Base-by-base conservation (phyloP, 2,113 vertebrate species). In the Litocranius walleri region DNA sequence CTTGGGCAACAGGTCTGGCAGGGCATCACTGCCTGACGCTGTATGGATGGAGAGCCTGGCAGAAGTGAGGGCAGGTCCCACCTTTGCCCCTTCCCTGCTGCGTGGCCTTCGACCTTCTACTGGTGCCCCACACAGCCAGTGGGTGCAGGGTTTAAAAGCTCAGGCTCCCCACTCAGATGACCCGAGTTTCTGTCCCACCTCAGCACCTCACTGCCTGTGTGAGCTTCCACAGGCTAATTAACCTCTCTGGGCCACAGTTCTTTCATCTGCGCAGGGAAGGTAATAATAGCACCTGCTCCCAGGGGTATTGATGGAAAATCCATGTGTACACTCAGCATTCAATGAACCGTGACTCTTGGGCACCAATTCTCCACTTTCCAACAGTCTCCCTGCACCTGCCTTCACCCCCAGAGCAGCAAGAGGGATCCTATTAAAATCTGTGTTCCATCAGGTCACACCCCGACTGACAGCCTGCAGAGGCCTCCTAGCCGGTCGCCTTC, bases 391-490 rank as follows among this genome's bases (percentile, higher is more conserved):
- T 40, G 64, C 23, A 16, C 36, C 59, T 59, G 54, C 23, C 52
- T 48, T 15, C 0, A 1, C 19, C 48, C 84, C 67, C 25, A 6
- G 29, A 36, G 23, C 59, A 85, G 33, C 88, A 81, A 33, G 4
- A 29, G 30, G 88, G 27, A 59, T 10, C 36, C 85, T 16, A 5
- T 29, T 30, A 19, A 77, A 50, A 14, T 54, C 94, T n/a, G 6
- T 5, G 23, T 43, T 11, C 52, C 54, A 1, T 25, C 4, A 2
- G 43, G 78, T 50, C 74, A n/a, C 29, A 21, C 29, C 21, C 4
- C 3, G 0, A 6, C 17, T 11, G 56, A 36, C 48, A 6, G 3
- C 3, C 3, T 3, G 13, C 21, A 3, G 14, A 3, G 10, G 56
- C 40, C 33, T 19, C 56, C 71, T 29, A 45, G n/a, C 64, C 19